Conservation (phyloP, 2,797 vertebrate species). For the Acipenser transmontanus region DNA sequence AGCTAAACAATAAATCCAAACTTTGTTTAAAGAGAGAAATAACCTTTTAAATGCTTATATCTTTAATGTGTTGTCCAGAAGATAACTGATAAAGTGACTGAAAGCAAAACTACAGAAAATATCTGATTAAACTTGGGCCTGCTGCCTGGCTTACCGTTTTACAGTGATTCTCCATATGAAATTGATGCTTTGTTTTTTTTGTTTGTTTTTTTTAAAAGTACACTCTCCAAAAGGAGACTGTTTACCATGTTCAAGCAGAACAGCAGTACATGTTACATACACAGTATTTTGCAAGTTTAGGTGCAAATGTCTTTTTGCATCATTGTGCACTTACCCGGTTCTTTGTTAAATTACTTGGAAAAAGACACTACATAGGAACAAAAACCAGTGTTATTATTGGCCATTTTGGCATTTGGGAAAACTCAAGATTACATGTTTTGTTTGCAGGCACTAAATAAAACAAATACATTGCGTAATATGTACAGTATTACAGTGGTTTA, state of each 20-base stretch:
- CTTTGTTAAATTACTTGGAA: no score
- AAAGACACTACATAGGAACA: no score
- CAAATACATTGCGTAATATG: no score
- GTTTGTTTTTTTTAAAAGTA: not conserved
- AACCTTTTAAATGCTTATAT: conserved; percentile 44
- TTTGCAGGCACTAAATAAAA: no score
- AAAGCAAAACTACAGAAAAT: not conserved
- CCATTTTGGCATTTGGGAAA: no score
- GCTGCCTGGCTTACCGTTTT: not conserved
- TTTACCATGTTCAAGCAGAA: not conserved
- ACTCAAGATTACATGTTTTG: no score
- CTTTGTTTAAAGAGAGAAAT: conserved; percentile 36
- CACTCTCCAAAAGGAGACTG: not conserved
- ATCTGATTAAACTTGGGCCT: not conserved
- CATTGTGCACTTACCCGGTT: no score
- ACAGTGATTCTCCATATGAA: not conserved
- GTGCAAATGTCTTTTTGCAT: no score
- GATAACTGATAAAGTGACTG: conserved; percentile 31
- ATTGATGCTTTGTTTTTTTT: conserved; percentile 6
- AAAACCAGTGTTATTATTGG: no score
- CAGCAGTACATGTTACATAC: no score
- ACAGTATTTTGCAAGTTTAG: no score
- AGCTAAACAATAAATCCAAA: conserved; percentile 36
- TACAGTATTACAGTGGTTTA: conserved; percentile 4
- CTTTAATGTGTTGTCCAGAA: conserved; percentile 48